These are phyloP conservation scores for Mandrillus leucophaeus DNA, from an alignment of 2,113 vertebrate genomes.

Conservation along the genomic window DNA sequence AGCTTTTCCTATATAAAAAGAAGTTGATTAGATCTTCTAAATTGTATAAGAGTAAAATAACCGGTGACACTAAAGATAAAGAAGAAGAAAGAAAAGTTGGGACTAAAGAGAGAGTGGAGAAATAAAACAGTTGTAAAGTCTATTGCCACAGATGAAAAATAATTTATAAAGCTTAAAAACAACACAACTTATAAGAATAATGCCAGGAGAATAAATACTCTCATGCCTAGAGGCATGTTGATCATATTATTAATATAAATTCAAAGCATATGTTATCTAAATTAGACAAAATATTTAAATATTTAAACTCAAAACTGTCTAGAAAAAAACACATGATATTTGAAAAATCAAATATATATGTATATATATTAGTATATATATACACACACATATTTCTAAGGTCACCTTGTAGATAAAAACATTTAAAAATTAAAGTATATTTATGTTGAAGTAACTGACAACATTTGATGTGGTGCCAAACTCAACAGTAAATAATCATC, in stretches of 20 bases:
- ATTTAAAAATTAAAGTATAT: background rate
- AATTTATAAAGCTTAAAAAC: background rate
- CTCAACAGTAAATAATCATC: constrained; percentile 25
- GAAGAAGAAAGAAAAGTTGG: background rate
- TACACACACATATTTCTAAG: background rate
- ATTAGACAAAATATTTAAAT: background rate
- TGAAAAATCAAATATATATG: no score
- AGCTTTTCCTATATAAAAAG: background rate
- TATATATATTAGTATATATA: background rate
- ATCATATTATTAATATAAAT: background rate
- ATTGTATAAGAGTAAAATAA: background rate
- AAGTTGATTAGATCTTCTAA: background rate
- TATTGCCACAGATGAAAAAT: background rate
- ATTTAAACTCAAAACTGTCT: background rate
- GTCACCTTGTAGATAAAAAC: background rate
- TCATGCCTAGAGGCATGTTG: background rate
- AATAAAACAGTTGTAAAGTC: background rate
- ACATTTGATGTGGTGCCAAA: background rate
- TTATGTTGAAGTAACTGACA: constrained; percentile 1
- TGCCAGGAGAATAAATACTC: background rate
- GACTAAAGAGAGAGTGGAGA: background rate
- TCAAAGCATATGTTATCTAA: background rate
- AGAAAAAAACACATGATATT: background rate
- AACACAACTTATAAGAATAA: rapidly evolving
- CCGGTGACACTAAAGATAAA: background rate